These are phyloP conservation scores for Glandiceps talaboti DNA, from an alignment of 53 echinoderm and acorn worm genomes.

Conservation along the genomic window DNA sequence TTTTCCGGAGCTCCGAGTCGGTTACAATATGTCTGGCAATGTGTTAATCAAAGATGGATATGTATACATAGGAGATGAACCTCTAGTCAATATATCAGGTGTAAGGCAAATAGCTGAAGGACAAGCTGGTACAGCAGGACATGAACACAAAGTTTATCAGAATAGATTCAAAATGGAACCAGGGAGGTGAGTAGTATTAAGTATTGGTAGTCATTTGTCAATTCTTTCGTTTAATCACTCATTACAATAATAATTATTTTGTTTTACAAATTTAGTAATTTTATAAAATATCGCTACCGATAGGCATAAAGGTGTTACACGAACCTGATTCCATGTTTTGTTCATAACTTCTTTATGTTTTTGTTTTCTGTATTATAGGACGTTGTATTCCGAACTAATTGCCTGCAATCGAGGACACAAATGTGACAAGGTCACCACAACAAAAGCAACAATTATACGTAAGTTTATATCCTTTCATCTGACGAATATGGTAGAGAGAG, in stretches of 20 bases:
- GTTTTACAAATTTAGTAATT: neutral
- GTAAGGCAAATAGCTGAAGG: neutral
- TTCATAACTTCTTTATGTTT: no score
- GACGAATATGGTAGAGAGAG: neutral
- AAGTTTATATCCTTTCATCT: no score
- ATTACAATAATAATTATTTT: no score
- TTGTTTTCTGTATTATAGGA: neutral
- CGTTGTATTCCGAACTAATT: neutral
- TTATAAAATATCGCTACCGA: no score
- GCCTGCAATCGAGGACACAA: neutral
- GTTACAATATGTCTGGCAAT: conserved; percentile 19
- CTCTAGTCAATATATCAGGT: neutral
- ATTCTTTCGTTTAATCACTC: neutral
- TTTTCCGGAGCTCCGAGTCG: conserved; percentile 24
- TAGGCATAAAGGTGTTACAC: no score
- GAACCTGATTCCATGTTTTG: no score
- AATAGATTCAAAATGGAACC: neutral
- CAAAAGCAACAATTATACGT: neutral
- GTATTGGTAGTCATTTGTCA: neutral
- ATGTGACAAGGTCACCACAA: neutral
- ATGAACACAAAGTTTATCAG: neutral
- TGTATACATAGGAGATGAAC: neutral
- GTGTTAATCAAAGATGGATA: conserved; percentile 17
- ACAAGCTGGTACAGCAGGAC: neutral
- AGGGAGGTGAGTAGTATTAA: neutral